Conservation (phyloP, 2,797 vertebrate genomes). For the Sus cebifrons region DNA sequence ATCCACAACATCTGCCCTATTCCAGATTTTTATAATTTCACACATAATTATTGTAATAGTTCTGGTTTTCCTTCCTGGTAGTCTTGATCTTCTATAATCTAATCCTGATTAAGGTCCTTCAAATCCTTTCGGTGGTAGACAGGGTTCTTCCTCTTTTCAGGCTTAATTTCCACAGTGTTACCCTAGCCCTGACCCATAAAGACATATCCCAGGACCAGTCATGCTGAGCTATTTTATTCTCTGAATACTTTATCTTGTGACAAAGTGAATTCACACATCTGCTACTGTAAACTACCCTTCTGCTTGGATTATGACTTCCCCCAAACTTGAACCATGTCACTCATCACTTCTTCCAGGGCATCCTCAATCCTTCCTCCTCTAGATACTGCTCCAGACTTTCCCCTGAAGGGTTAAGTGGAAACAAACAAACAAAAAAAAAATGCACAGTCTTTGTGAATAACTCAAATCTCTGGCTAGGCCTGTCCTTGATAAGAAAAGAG, state of each 20-base stretch:
- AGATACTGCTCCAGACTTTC: neutral
- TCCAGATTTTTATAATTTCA: neutral
- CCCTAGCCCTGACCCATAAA: neutral
- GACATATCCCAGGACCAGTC: neutral
- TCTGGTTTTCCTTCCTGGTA: neutral
- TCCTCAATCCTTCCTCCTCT: neutral
- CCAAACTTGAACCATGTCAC: neutral
- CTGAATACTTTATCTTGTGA: neutral
- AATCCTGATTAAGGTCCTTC: neutral
- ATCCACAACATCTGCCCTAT: neutral
- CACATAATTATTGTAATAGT: neutral
- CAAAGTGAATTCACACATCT: neutral
- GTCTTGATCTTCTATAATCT: neutral
- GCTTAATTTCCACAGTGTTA: neutral
- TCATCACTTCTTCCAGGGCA: neutral
- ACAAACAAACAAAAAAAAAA: too few relatives aligned
- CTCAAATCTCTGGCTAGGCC: constrained; percentile 5
- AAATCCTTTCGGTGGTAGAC: neutral
- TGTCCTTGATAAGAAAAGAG: neutral
- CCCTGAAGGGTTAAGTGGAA: neutral
- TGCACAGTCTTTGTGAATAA: neutral
- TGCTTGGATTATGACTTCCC: neutral
- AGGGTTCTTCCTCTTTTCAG: neutral
- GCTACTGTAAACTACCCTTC: neutral
- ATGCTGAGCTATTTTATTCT: neutral